Conservation (phyloP, 2,113 vertebrate species). For the Typhlomys cinereus region DNA sequence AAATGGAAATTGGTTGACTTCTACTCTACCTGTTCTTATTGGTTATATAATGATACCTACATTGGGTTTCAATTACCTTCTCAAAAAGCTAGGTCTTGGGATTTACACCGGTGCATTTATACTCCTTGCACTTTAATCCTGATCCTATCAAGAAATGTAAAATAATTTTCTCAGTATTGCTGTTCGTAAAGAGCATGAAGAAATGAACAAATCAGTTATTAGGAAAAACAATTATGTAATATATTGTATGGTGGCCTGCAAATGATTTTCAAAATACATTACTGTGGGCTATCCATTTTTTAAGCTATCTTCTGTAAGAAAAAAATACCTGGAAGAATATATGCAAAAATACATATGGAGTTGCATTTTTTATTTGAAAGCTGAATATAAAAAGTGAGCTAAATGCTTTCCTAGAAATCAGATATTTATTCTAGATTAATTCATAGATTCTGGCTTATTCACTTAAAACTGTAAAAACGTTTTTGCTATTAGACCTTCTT, state of each 20-base stretch:
- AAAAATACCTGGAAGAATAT: constrained; percentile 16
- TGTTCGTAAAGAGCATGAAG: constrained; percentile 42
- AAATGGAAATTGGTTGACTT: constrained; percentile 35
- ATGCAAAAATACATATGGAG: not conserved
- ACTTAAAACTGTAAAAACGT: not conserved
- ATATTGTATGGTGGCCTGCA: not conserved
- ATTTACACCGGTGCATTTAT: not conserved
- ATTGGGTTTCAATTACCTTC: constrained; percentile 5
- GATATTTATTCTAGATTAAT: constrained; percentile 55
- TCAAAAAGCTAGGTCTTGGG: not conserved
- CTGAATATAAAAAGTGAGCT: constrained; percentile 17
- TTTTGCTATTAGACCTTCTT: not conserved
- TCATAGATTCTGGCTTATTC: constrained; percentile 32
- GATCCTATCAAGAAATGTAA: constrained; percentile 28
- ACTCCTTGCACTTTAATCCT: not conserved
- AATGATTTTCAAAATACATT: constrained; percentile 23
- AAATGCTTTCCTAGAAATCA: constrained; percentile 39
- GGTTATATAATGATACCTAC: not conserved
- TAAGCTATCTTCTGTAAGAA: not conserved
- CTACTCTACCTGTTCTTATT: constrained; percentile 6
- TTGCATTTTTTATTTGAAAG: not conserved
- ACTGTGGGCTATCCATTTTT: constrained; percentile 24
- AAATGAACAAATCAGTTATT: constrained; percentile 17
- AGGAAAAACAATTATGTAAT: constrained; percentile 35
- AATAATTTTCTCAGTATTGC: constrained; percentile 34